Conservation (phyloP, 2,888 invertebrate genomes). For the Hesperia comma region DNA sequence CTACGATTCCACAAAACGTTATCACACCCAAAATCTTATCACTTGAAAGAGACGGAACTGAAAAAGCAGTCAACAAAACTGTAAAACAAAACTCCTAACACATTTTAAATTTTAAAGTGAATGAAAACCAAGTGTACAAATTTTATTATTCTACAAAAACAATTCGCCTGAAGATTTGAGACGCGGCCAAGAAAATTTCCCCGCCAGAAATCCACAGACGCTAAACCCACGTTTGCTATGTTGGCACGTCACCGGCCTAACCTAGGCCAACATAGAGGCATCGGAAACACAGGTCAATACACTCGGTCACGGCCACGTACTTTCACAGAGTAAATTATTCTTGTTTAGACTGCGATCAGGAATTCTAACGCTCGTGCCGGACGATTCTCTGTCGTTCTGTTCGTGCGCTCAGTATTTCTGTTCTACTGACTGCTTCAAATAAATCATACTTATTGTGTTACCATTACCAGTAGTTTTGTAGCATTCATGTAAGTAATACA, state of each 20-base stretch:
- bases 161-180: not conserved
- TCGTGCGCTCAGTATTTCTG: constrained; percentile 23
- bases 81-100: too few species aligned
- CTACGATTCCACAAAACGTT: too few species aligned
- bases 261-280: constrained; percentile 76
- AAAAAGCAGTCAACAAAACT: too few species aligned
- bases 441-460: not conserved
- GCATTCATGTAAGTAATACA: too few species aligned
- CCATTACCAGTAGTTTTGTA: not conserved
- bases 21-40: too few species aligned
- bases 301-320: constrained; percentile 78
- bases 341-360: constrained; percentile 66
- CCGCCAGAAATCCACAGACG: constrained; percentile 19
- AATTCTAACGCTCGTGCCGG: constrained; percentile 62
- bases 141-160: not conserved
- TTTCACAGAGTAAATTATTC: constrained; percentile 67
- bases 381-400: constrained; percentile 27
- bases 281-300: constrained; percentile 75
- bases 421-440: not conserved
- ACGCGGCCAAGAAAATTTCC: constrained; percentile 2
- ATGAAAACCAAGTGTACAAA: not conserved
- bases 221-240: constrained; percentile 17
- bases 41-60: too few species aligned
- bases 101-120: not conserved
- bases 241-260: constrained; percentile 67